Evolutionary conservation across 2,797 vertebrate genomes (phyloP).

Genomic region (Buphagus erythrorhynchus): DNA sequence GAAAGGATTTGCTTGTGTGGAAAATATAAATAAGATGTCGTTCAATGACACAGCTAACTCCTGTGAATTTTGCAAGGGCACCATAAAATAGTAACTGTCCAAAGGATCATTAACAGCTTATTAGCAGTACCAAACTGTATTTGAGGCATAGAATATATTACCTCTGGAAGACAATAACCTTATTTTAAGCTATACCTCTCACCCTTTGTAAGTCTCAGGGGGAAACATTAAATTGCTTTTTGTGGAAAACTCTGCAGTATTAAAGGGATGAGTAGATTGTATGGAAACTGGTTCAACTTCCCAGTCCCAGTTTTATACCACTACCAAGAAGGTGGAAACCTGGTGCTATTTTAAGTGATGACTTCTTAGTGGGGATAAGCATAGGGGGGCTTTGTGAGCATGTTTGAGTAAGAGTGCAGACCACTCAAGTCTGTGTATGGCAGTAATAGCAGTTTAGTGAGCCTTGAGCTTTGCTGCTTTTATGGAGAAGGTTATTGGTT

Average conservation of each 20-base stretch:
- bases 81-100: background rate
- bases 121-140: background rate
- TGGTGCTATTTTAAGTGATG: background rate
- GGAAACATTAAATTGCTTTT: background rate
- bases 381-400: fast-evolving
- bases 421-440: fast-evolving
- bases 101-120: background rate
- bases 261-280: background rate
- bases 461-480: background rate
- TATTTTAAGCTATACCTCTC: conserved; percentile 11
- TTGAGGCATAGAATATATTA: background rate
- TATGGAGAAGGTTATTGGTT: background rate
- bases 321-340: background rate
- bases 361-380: background rate
- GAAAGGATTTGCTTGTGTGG: background rate
- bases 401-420: background rate
- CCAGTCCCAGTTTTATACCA: background rate
- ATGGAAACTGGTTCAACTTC: background rate
- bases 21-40: background rate
- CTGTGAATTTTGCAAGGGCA: background rate
- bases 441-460: background rate
- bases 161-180: background rate
- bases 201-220: background rate
- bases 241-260: background rate
- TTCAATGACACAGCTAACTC: background rate